Evolutionary conservation across 2,888 invertebrate genomes (phyloP).

Genomic region (Dryobota labecula): DNA sequence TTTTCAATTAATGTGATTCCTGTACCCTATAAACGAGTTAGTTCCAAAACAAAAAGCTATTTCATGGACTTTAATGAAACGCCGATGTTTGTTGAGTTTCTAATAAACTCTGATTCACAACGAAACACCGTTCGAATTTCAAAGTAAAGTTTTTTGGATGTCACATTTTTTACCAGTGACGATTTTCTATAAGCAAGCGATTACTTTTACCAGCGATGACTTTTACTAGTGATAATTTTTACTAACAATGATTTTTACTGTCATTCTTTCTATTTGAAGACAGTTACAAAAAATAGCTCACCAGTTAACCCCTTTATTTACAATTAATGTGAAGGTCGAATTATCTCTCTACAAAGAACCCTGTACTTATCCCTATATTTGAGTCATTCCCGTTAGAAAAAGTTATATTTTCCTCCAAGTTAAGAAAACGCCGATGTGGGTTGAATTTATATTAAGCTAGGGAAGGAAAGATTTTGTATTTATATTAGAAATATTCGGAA

Average conservation of each 20-base stretch:
- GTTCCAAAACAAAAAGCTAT: background rate
- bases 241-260: background rate
- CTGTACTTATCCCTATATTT: background rate
- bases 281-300: background rate
- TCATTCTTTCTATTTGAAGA: background rate
- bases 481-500: slow-evolving; percentile 18
- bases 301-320: background rate
- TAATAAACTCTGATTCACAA: no score
- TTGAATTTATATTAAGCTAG: slow-evolving; percentile 20
- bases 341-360: background rate
- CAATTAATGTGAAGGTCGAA: background rate
- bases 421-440: slow-evolving; percentile 1
- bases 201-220: background rate
- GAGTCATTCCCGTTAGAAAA: background rate
- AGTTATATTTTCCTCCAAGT: background rate
- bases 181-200: background rate
- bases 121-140: background rate
- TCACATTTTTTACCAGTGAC: background rate
- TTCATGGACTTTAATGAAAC: no score
- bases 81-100: no score
- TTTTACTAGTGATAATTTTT: background rate
- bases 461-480: background rate
- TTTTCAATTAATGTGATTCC: background rate
- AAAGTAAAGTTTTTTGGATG: background rate
- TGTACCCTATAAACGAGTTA: no score